A percentile compares a stretch with the other conserved stretches of the same genome.
Evolutionary conservation across 2,113 vertebrate species (phyloP).

Genomic region (Myotis lucifugus): DNA sequence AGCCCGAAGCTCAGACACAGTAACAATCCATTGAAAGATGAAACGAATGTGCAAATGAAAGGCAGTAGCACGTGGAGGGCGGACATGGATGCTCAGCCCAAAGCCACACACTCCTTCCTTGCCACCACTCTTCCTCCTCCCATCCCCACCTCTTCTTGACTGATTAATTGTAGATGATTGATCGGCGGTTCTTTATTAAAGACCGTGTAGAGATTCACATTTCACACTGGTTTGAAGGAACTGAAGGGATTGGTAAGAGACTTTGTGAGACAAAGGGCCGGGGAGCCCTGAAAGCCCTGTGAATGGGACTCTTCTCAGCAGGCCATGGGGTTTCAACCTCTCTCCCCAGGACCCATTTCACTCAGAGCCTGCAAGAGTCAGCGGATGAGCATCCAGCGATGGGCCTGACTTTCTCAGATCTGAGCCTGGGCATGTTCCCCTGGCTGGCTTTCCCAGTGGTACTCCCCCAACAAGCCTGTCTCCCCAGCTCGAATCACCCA

Average conservation of each 20-base stretch:
- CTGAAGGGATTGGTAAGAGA: background rate
- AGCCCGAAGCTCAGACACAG: background rate
- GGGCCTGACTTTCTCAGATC: background rate
- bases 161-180: background rate
- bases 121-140: background rate
- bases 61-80: accelerated
- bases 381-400: too few relatives aligned
- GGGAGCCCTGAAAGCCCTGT: background rate
- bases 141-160: background rate
- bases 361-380: background rate
- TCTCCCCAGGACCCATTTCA: background rate
- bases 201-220: background rate
- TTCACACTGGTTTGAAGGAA: background rate
- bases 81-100: background rate
- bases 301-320: background rate
- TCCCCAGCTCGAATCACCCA: background rate
- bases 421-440: background rate
- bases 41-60: background rate
- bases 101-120: background rate
- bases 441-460: background rate
- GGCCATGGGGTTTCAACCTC: accelerated
- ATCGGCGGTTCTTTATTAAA: background rate
- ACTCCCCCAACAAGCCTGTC: background rate
- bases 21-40: background rate
- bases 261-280: background rate